Percentiles rank a stretch among this genome's conserved stretches.
These are phyloP conservation scores for Drosophila suzukii DNA, from an alignment of 1,140 invertebrate species.

Conservation along the genomic window DNA sequence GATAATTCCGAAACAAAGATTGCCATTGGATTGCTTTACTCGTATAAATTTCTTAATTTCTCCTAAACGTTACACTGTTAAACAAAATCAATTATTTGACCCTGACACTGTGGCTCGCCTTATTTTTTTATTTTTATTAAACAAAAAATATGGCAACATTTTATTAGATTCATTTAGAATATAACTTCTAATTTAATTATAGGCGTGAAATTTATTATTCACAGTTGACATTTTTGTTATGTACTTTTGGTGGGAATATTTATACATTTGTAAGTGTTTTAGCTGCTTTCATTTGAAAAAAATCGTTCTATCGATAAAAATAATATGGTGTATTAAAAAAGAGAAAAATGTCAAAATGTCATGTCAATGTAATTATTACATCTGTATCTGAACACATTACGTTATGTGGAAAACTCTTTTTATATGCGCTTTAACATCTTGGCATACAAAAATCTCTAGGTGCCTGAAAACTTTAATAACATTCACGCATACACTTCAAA, in stretches of 20 bases:
- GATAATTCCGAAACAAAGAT: too few relatives aligned
- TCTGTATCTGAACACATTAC: too few relatives aligned
- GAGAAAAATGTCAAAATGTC: too few relatives aligned
- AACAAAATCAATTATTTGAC: neutral
- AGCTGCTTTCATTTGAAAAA: neutral
- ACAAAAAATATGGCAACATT: slow-evolving; percentile 37
- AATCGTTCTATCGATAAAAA: neutral
- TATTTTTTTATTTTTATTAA: neutral
- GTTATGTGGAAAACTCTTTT: neutral
- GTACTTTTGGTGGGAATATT: neutral
- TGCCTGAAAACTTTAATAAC: slow-evolving; percentile 13
- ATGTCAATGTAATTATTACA: neutral
- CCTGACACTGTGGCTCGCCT: neutral
- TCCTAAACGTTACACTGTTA: neutral
- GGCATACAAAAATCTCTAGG: neutral
- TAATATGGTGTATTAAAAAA: neutral
- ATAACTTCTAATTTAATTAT: slow-evolving; percentile 59
- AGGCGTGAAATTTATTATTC: slow-evolving; percentile 51
- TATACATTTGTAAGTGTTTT: neutral
- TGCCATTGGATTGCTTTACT: too few relatives aligned
- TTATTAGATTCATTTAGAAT: slow-evolving; percentile 62
- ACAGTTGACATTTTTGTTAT: slow-evolving; percentile 45
- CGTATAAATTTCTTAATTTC: neutral
- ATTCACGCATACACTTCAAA: slow-evolving; percentile 13
- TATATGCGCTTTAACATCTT: neutral